A percentile compares a stretch with the other conserved stretches of the same genome.
Conservation (phyloP, 2,888 invertebrate species). For the Sussaba pulchella region DNA sequence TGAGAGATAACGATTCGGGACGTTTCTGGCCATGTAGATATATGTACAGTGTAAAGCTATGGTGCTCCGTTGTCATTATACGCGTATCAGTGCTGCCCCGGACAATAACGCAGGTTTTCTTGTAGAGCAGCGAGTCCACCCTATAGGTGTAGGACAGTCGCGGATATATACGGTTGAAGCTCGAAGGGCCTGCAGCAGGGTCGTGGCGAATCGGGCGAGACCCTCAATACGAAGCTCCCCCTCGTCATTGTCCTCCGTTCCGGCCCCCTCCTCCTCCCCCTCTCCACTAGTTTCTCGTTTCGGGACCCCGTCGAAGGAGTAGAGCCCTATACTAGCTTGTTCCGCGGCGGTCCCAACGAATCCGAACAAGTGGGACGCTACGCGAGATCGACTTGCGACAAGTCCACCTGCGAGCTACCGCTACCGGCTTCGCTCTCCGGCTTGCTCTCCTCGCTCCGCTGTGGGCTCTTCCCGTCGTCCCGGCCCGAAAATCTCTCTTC, state of each 20-base stretch:
- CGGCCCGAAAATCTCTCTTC: slow-evolving; percentile 2
- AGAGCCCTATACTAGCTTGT: slow-evolving; percentile 43
- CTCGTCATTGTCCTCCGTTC: slow-evolving; percentile 58
- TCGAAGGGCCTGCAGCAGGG: slow-evolving; percentile 55
- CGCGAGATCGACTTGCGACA: slow-evolving; percentile 68
- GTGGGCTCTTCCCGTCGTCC: slow-evolving; percentile 66
- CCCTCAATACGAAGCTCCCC: slow-evolving; percentile 27
- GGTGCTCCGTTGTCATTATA: slow-evolving; percentile 65
- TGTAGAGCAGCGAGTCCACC: not conserved
- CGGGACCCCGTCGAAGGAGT: slow-evolving; percentile 14
- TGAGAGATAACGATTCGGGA: not conserved
- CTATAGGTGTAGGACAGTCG: slow-evolving; percentile 2
- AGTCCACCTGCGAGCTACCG: slow-evolving; percentile 71
- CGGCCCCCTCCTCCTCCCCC: not conserved
- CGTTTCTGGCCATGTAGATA: not conserved
- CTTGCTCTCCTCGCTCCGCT: slow-evolving; percentile 68
- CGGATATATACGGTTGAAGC: slow-evolving; percentile 21
- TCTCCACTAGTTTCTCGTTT: slow-evolving; percentile 34
- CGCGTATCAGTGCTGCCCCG: slow-evolving; percentile 68
- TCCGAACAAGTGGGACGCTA: slow-evolving; percentile 51
- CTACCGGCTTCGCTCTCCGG: too few relatives aligned
- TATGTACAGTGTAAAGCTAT: slow-evolving; percentile 11
- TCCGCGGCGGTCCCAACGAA: slow-evolving; percentile 26
- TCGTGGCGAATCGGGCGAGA: slow-evolving; percentile 65
- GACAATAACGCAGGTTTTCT: not conserved